Conservation (phyloP, 2,797 vertebrate genomes). For the Enteromius argenteus region DNA sequence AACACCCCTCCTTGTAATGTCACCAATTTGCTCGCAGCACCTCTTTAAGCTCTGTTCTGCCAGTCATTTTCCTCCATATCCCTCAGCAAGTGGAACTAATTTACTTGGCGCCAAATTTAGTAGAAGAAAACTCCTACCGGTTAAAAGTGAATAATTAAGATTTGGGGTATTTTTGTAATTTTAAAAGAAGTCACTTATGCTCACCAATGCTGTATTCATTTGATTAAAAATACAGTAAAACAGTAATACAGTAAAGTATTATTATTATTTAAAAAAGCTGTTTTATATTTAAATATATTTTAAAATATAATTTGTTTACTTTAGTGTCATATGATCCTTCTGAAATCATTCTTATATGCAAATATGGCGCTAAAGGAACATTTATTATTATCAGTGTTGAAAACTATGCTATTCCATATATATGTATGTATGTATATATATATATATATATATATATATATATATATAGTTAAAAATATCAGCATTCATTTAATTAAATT, state of each 20-base stretch:
- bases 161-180: neutral
- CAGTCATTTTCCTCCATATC: neutral
- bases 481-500: neutral
- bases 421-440: too few relatives aligned
- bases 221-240: neutral
- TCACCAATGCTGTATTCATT: neutral
- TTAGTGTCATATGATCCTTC: neutral
- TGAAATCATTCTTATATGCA: neutral
- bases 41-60: neutral
- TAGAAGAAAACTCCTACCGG: neutral
- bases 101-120: neutral
- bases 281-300: neutral
- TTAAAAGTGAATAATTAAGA: neutral
- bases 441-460: too few relatives aligned
- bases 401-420: neutral
- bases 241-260: neutral
- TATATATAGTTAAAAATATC: neutral
- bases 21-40: neutral
- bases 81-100: neutral
- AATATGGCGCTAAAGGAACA: neutral
- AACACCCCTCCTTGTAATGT: neutral
- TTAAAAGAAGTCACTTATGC: neutral
- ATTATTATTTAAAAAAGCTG: too few relatives aligned
- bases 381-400: neutral
- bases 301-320: too few relatives aligned